Evolutionary conservation across 2,888 invertebrate genomes (phyloP).

Genomic region (Lutraria lutraria): DNA sequence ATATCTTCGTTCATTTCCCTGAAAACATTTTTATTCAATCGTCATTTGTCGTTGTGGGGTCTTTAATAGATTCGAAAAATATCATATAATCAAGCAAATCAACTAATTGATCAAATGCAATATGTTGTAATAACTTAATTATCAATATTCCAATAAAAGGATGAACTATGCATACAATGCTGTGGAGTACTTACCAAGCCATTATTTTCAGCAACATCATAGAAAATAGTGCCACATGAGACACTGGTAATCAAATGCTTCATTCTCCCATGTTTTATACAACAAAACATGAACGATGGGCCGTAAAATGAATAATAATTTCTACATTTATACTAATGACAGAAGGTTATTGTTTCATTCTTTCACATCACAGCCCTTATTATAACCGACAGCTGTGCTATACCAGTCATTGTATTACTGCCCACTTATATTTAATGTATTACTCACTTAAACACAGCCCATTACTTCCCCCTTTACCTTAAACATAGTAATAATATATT

Average conservation of each 20-base stretch:
- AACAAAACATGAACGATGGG: background rate
- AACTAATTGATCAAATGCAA: background rate
- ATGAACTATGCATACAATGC: background rate
- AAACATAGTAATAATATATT: background rate
- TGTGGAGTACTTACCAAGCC: background rate
- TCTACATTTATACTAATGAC: constrained; percentile 29
- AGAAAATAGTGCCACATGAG: constrained; percentile 7
- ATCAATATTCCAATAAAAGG: background rate
- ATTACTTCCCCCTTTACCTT: constrained; percentile 9
- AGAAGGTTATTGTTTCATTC: constrained; percentile 37
- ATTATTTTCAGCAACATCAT: background rate
- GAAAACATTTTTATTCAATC: too few species aligned
- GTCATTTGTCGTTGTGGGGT: too few species aligned
- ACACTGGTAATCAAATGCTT: background rate
- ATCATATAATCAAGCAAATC: too few species aligned
- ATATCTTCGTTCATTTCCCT: too few species aligned
- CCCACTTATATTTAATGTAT: constrained; percentile 66
- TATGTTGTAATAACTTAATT: background rate
- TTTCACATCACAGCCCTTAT: constrained; percentile 28
- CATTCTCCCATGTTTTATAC: constrained; percentile 4
- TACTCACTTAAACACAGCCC: constrained; percentile 59
- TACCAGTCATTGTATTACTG: constrained; percentile 36
- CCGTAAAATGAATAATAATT: constrained; percentile 29
- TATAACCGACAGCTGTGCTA: constrained; percentile 37
- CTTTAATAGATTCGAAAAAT: too few species aligned